Evolutionary conservation across 1,140 invertebrate genomes (phyloP), one percentile per base, ranked within the genome.

Genomic region (Venturia canescens): DNA sequence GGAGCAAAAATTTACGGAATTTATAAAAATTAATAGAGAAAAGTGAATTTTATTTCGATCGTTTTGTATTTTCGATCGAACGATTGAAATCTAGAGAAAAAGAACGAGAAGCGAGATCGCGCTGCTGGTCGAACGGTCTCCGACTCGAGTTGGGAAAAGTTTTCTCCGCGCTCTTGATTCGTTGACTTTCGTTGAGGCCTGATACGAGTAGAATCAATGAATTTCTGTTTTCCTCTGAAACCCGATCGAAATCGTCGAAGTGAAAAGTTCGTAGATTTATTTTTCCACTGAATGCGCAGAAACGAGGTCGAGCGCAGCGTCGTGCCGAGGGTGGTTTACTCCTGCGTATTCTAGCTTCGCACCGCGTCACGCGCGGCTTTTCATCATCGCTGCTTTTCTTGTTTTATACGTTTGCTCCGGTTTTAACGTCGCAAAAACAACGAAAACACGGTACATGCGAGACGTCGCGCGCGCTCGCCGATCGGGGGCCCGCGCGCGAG

Each of bases 401-500:
- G n/a, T 21, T n/a, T 21, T 18, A 53, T 53, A 53, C 50, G 18
- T 53, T 18, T 21, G 50, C 50, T 53, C 50, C n/a, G 50, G 50
- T 53, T 53, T 53, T 53, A 16, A 53, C 16, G 50, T 53, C 18
- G n/a, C 16, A 53, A 53, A 44, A 44, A 53, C 1, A 53, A 53
- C 18, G 2, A n/a, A 53, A 5, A 21, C 4, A 53, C n/a, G 50
- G 50, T 21, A n/a, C n/a, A 53, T 53, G n/a, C 11, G 50, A 18
- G 18, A 18, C 50, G 6, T 53, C 50, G 6, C 50, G n/a, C 50
- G 50, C 16, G 50, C 48, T n/a, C n/a, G n/a, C n/a, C n/a, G n/a
- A 77, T 77, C 75, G 74, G 9, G 75, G 53, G n/a, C 50, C 50
- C 50, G 75, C 16, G n/a, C 50, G 16, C 50, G 75, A 13, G 29